A percentile compares a stretch with the other conserved stretches of the same genome.
Evolutionary conservation across 1,140 invertebrate genomes (phyloP).

Genomic region (Metaphire vulgaris): DNA sequence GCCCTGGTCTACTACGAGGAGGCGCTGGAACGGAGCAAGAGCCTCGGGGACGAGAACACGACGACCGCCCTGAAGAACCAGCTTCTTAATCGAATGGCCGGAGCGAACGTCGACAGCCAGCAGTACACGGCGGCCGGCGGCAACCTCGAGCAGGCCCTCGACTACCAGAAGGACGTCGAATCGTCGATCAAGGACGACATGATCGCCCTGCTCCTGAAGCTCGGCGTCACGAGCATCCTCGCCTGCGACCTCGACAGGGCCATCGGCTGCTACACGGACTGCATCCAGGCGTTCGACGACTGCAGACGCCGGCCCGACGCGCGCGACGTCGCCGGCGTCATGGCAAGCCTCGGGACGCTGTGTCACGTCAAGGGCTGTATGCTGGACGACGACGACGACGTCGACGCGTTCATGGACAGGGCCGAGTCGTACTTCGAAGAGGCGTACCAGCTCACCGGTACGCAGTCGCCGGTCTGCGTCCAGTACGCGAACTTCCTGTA

Average conservation of each 20-base stretch:
- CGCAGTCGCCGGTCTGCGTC: constrained; percentile 10
- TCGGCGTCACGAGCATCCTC: constrained; percentile 25
- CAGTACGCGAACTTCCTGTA: constrained; percentile 31
- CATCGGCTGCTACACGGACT: constrained; percentile 27
- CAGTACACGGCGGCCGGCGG: constrained; percentile 20
- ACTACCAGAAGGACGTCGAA: constrained; percentile 29
- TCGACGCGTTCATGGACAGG: constrained; percentile 6
- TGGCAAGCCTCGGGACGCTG: constrained; percentile 24
- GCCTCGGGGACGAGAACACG: constrained; percentile 16
- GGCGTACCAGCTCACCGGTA: constrained; percentile 3
- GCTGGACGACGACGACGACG: constrained; percentile 16
- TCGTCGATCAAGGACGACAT: constrained; percentile 25
- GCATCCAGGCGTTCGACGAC: constrained; percentile 21
- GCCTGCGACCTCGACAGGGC: constrained; percentile 29
- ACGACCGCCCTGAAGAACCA: constrained; percentile 27
- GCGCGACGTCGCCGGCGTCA: not conserved
- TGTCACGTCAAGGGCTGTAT: constrained; percentile 28
- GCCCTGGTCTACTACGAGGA: constrained; percentile 17
- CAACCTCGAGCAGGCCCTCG: constrained; percentile 28
- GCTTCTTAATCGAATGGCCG: constrained; percentile 27
- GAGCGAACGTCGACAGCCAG: constrained; percentile 23
- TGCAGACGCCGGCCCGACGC: not conserved
- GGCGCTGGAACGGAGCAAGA: constrained; percentile 13
- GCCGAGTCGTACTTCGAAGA: constrained; percentile 22
- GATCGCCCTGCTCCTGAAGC: constrained; percentile 16